Evolutionary conservation across 2,113 vertebrate species (phyloP), one percentile per base, ranked within the genome.

Genomic region (Lates calcarifer): DNA sequence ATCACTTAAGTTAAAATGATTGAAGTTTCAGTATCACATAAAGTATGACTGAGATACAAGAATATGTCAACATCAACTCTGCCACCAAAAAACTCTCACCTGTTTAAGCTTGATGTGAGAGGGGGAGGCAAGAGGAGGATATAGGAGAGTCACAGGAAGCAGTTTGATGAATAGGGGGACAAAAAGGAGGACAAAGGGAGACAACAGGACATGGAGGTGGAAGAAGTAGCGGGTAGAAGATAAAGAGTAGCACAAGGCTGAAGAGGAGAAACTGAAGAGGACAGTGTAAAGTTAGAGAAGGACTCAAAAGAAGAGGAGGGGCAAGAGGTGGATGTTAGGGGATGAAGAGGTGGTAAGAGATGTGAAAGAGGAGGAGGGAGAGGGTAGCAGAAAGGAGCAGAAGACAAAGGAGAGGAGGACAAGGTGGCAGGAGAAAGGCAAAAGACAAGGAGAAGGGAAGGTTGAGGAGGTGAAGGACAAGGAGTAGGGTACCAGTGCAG

Each of bases 401-500:
- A 49, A 69, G 61, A 10, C 9, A 29, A 62, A 66, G 41, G 53
- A 60, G 39, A 49, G 6, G 33, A 69, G 24, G 60, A 73, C 28
- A 8, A 70, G 43, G 78, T 35, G 55, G 58, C 20, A 60, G 73
- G 70, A 57, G 43, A 58, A 41, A 73, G 94, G 95, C 91, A 91
- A 58, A 71, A 79, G 69, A 64, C 37, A 37, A 53, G 6, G 62
- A 81, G 49, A 60, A 47, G 63, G 15, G 14, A 76, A 78, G 88
- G 60, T 85, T 15, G 33, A 8, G 70, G 82, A 83, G 79, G 80
- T 90, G 88, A 85, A 89, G 91, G 84, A 83, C 88, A 88, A 62
- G 79, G 89, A 90, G 81, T 82, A 94, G 89, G 87, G 84, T 78
- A 92, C 79, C 82, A 86, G 89, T 69, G 81, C 91, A 72, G 80